A percentile compares a stretch with the other conserved stretches of the same genome.
Evolutionary conservation across 37 sponge, comb jelly and placozoan species (phyloP).

Genomic region (Axinella damicornis): DNA sequence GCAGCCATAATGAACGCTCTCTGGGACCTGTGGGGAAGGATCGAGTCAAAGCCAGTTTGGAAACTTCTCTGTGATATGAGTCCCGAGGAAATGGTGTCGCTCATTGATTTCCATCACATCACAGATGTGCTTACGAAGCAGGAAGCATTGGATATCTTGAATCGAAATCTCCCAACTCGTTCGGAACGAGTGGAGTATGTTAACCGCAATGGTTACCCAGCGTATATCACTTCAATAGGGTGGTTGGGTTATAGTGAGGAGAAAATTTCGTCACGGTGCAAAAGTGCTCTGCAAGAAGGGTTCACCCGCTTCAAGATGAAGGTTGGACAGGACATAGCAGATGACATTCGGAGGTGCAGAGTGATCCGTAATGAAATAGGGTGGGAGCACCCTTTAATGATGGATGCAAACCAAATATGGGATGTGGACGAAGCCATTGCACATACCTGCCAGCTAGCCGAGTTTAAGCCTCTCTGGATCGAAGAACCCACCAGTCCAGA

Average conservation of each 20-base stretch:
- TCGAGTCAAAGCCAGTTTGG: constrained; percentile 90
- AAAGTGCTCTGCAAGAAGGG: constrained; percentile 73
- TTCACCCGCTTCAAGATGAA: constrained; percentile 91
- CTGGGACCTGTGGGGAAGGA: constrained; percentile 94
- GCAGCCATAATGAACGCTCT: constrained; percentile 86
- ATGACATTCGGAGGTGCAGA: constrained; percentile 65
- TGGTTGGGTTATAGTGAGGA: constrained; percentile 94
- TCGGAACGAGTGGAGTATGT: constrained; percentile 44
- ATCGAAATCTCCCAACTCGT: constrained; percentile 25
- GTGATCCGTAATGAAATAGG: constrained; percentile 83
- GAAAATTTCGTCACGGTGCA: constrained; percentile 40
- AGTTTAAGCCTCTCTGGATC: constrained; percentile 86
- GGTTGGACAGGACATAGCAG: constrained; percentile 76
- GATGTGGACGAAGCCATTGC: constrained; percentile 74
- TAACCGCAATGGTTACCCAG: constrained; percentile 67
- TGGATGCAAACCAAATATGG: constrained; percentile 87
- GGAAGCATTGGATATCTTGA: constrained; percentile 76
- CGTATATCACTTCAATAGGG: constrained; percentile 87
- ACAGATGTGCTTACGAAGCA: constrained; percentile 75
- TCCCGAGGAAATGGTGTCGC: constrained; percentile 80
- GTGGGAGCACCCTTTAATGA: constrained; percentile 75
- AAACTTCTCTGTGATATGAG: constrained; percentile 65
- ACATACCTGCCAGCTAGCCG: constrained; percentile 73
- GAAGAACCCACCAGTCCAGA: constrained; percentile 95
- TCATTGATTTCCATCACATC: constrained; percentile 79